These are phyloP conservation scores for Cynodonichthys magdalenae DNA, from an alignment of 2,797 vertebrate species.

Conservation along the genomic window DNA sequence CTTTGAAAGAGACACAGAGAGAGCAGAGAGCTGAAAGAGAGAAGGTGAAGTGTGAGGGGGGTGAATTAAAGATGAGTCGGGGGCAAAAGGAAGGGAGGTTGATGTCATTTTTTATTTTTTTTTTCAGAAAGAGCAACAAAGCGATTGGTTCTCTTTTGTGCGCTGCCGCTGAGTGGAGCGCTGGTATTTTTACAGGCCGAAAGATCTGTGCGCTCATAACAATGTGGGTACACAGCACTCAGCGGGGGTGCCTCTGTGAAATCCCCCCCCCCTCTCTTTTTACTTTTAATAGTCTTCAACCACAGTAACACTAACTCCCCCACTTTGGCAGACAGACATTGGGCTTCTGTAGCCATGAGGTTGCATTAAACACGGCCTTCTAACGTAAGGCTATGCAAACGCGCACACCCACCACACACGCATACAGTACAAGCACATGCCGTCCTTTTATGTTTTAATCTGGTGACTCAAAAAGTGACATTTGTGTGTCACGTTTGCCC, in stretches of 20 bases:
- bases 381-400: slow-evolving; percentile 80
- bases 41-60: slow-evolving; percentile 15
- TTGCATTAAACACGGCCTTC: slow-evolving; percentile 89
- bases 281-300: slow-evolving; percentile 87
- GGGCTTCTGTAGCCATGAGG: slow-evolving; percentile 85
- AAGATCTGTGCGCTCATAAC: slow-evolving; percentile 89
- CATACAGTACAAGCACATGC: slow-evolving; percentile 12
- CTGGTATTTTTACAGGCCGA: slow-evolving; percentile 92
- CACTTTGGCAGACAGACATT: slow-evolving; percentile 75
- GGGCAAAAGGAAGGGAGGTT: slow-evolving; percentile 51
- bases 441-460: slow-evolving; percentile 34
- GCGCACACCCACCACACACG: slow-evolving; percentile 21
- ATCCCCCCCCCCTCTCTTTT: slow-evolving; percentile 87
- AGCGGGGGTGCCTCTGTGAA: slow-evolving; percentile 88
- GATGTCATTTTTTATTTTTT: slow-evolving; percentile 75
- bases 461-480: slow-evolving; percentile 59
- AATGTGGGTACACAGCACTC: slow-evolving; percentile 87
- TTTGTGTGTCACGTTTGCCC: slow-evolving; percentile 69
- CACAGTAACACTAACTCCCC: slow-evolving; percentile 82
- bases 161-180: slow-evolving; percentile 76
- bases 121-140: slow-evolving; percentile 63
- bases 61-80: slow-evolving; percentile 16
- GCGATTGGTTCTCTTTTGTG: slow-evolving; percentile 78
- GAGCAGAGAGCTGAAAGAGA: slow-evolving; percentile 9
- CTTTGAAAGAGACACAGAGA: slow-evolving; percentile 56